These are phyloP conservation scores for Apodemus sylvaticus DNA, from an alignment of 2,113 vertebrate genomes.

Conservation along the genomic window DNA sequence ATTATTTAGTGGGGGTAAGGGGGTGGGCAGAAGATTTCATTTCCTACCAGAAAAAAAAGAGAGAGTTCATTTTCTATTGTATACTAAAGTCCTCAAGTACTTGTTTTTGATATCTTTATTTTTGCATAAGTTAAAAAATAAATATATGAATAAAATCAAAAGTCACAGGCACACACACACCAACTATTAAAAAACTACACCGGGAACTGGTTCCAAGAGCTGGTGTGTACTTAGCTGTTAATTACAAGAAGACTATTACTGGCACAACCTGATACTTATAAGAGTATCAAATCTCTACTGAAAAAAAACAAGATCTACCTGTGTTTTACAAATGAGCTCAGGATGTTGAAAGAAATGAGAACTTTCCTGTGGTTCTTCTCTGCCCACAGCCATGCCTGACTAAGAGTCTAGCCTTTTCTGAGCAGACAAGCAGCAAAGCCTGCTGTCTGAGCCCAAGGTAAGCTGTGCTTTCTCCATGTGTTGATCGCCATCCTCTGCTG, in stretches of 20 bases:
- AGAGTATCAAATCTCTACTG: not conserved
- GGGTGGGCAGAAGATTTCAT: not conserved
- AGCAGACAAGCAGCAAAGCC: constrained; percentile 65
- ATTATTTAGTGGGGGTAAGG: not conserved
- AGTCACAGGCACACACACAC: not conserved
- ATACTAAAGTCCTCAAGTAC: constrained; percentile 14
- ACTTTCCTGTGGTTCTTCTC: constrained; percentile 53
- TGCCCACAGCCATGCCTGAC: constrained; percentile 56
- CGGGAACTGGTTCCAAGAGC: not conserved
- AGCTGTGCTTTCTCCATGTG: constrained; percentile 36
- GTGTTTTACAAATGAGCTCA: constrained; percentile 41
- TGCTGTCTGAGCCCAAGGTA: constrained; percentile 69
- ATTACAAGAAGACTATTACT: not conserved
- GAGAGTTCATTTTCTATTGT: not conserved
- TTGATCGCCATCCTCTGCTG: not conserved
- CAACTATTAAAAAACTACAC: not conserved
- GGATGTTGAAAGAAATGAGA: not conserved
- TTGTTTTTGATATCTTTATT: constrained; percentile 32
- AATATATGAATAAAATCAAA: not conserved
- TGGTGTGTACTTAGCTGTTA: constrained; percentile 5
- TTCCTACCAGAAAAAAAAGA: not conserved
- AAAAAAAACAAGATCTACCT: not conserved
- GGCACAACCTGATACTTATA: not conserved
- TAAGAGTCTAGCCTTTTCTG: constrained; percentile 56
- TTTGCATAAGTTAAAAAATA: not conserved